These are phyloP conservation scores for Avahi laniger DNA, from an alignment of 2,797 vertebrate species.

Conservation along the genomic window DNA sequence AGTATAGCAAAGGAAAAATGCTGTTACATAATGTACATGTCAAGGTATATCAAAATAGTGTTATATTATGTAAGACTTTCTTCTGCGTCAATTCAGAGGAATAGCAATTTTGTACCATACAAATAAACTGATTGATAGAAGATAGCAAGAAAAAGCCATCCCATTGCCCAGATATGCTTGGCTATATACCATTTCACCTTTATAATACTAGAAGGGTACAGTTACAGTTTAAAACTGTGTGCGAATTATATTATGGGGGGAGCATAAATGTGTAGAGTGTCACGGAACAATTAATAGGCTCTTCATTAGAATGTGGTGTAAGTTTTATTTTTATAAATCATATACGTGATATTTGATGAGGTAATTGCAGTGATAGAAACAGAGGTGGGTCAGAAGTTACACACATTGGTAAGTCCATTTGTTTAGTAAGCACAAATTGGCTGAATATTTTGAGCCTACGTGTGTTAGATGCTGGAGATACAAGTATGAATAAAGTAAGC, in stretches of 20 bases:
- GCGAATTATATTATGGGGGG: neutral
- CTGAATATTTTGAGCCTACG: neutral
- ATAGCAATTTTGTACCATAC: conserved; percentile 33
- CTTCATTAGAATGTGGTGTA: neutral
- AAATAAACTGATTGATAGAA: conserved; percentile 64
- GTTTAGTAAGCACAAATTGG: neutral
- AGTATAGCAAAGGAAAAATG: conserved; percentile 51
- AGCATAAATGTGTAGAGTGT: neutral
- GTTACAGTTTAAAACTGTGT: neutral
- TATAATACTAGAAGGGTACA: neutral
- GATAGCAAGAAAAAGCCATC: neutral
- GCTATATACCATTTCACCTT: neutral
- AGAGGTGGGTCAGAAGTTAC: neutral
- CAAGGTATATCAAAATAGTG: conserved; percentile 52
- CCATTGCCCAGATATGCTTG: neutral
- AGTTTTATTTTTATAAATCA: neutral
- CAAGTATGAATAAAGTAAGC: neutral
- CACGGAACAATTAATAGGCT: neutral
- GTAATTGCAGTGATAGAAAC: neutral
- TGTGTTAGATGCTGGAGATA: neutral
- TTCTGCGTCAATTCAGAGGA: conserved; percentile 47
- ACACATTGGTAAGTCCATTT: neutral
- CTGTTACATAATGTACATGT: conserved; percentile 53
- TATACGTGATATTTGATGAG: neutral
- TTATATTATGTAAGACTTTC: conserved; percentile 39